Evolutionary conservation across 2,113 vertebrate species (phyloP).

Genomic region (Xenus cinereus): DNA sequence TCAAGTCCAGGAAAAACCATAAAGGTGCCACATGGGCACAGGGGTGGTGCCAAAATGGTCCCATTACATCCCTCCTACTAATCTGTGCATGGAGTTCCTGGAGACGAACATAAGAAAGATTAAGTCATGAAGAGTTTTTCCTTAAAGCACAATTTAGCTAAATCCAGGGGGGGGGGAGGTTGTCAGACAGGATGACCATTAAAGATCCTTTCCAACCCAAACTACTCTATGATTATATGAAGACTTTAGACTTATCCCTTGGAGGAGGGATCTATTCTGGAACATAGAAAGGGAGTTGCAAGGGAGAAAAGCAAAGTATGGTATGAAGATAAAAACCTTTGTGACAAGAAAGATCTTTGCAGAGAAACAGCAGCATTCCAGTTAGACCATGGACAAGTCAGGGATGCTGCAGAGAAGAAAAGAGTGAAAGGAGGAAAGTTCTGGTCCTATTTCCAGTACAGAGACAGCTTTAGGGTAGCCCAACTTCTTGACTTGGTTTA

Average conservation of each 20-base stretch:
- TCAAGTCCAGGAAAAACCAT: not conserved
- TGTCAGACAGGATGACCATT: not conserved
- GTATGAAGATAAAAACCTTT: not conserved
- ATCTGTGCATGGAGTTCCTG: too few species aligned
- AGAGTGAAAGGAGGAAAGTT: not conserved
- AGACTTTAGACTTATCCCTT: rapidly evolving
- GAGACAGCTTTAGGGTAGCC: not conserved
- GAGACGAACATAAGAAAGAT: not conserved
- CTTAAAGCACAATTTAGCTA: not conserved
- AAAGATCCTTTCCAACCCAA: not conserved
- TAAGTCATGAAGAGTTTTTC: not conserved
- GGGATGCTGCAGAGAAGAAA: not conserved
- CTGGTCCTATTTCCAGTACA: not conserved
- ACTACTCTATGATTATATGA: not conserved
- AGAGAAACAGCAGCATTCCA: not conserved
- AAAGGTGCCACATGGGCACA: not conserved
- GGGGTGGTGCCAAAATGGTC: not conserved
- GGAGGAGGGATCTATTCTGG: not conserved
- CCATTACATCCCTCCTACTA: not conserved
- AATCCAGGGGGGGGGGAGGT: not conserved
- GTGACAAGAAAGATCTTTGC: not conserved
- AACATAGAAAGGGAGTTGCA: not conserved
- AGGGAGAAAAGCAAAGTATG: not conserved
- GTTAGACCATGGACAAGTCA: not conserved
- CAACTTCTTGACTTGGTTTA: not conserved